phyloP scores from a whole-genome alignment of 2,113 vertebrate genomes.

The Rana temporaria region DNA sequence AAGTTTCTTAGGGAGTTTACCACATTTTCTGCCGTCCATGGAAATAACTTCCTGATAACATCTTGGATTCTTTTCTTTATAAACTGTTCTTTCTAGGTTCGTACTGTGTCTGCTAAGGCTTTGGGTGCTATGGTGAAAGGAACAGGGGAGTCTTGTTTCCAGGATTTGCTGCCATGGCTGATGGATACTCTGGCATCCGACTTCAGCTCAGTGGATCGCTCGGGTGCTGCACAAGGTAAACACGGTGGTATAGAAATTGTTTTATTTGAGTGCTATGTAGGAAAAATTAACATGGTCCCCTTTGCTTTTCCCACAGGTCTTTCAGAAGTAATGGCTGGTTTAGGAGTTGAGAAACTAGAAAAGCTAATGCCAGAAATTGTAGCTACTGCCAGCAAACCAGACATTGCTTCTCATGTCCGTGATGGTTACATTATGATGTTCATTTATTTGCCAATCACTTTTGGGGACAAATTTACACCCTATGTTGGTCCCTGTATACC shows the following conservation, averaged over 20 bases:
- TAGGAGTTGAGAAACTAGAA: constrained; percentile 96
- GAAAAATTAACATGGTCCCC: background rate
- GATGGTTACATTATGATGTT: constrained; percentile 99
- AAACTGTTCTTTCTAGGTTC: constrained; percentile 77
- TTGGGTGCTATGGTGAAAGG: constrained; percentile 98
- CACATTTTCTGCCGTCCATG: background rate
- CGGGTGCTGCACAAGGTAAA: constrained; percentile 94
- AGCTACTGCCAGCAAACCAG: constrained; percentile 94
- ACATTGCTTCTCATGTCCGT: constrained; percentile 95
- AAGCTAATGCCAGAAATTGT: constrained; percentile 99
- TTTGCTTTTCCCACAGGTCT: constrained; percentile 74
- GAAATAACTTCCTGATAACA: background rate
- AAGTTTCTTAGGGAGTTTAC: constrained; percentile 54
- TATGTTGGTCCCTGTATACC: constrained; percentile 98
- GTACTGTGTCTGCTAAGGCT: constrained; percentile 95
- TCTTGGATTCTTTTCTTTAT: background rate
- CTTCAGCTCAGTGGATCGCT: constrained; percentile 97
- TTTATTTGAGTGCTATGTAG: background rate
- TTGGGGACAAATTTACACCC: constrained; percentile 94
- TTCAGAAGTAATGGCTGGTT: constrained; percentile 96
- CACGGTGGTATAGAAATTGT: constrained; percentile 28
- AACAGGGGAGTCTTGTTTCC: constrained; percentile 96
- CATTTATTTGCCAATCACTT: constrained; percentile 97
- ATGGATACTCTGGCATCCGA: constrained; percentile 97
- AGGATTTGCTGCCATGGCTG: constrained; percentile 94